Base-by-base conservation (phyloP, 2,797 vertebrate genomes). In the Sandelia bainsii region DNA sequence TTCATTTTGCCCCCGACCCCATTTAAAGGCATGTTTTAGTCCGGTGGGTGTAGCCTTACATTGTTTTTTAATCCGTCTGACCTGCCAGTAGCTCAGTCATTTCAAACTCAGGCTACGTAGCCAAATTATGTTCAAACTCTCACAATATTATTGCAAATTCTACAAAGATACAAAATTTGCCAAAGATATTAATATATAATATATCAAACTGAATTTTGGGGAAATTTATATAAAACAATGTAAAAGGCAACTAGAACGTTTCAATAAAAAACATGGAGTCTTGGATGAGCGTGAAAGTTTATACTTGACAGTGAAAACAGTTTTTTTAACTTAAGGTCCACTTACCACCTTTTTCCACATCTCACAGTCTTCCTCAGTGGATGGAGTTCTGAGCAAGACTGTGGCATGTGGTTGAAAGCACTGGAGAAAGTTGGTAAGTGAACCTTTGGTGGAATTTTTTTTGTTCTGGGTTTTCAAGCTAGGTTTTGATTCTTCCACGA, bases 31-130 rank as follows among this genome's bases (percentile, higher is more conserved):
- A 53, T 19, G 23, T 37, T 3, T 52, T 22, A 52, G 60, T 62
- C 44, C 1, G 9, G 40, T 49, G 19, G 39, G 12, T 57, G n/a
- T 16, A 5, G 25, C 27, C 32, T 17, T 51, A 37, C 25, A 17
- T 61, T 45, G 27, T 39, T 9, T 39, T 69, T 44, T 50, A 60
- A 39, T 62, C 22, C 17, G 17, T 14, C 34, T 37, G 29, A 56
- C 14, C 34, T 8, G 4, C n/a, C 17, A 14, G 23, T 20, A n/a
- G 19, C 34, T 72, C 19, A 22, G 13, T 49, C 27, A 51, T 20
- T 62, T 52, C 1, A 42, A 20, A 45, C 44, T 29, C 29, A 14
- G 19, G n/a, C 19, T 59, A 0, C 23, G 23, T 32, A 48, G 42
- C 58, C 5, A 32, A 44, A 23, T 6, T 20, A 27, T 29, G 1